These are phyloP conservation scores for Erebia ligea DNA, from an alignment of 2,888 invertebrate species.

Conservation along the genomic window DNA sequence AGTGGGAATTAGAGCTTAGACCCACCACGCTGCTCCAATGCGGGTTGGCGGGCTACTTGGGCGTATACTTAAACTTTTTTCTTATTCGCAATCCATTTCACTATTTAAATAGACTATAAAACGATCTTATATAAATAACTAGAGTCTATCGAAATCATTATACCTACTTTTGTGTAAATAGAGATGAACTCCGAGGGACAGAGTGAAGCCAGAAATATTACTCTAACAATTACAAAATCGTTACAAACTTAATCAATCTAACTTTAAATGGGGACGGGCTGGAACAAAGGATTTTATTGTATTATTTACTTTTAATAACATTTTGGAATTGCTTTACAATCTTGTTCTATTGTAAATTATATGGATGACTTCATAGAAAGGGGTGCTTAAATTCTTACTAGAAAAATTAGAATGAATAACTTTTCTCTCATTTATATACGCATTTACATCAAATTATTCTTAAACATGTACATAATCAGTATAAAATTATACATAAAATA, in stretches of 20 bases:
- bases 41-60: too few species aligned
- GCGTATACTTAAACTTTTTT: too few species aligned
- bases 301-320: constrained; percentile 23
- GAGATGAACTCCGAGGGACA: constrained; percentile 22
- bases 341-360: neutral
- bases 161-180: constrained; percentile 19
- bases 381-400: neutral
- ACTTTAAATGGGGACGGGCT: constrained; percentile 50
- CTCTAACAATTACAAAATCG: constrained; percentile 47
- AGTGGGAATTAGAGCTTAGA: too few species aligned
- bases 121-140: neutral
- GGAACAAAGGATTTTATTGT: constrained; percentile 30
- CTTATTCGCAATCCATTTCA: neutral
- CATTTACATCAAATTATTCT: too few species aligned
- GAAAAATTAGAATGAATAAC: too few species aligned
- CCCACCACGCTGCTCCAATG: too few species aligned
- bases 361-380: neutral
- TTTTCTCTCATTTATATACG: too few species aligned
- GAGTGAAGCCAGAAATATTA: constrained; percentile 33
- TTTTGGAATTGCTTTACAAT: constrained; percentile 14
- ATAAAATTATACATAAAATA: too few species aligned
- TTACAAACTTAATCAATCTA: constrained; percentile 64
- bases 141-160: neutral
- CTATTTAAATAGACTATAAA: constrained; percentile 7
- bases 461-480: too few species aligned